These are phyloP conservation scores for Apus apus DNA, from an alignment of 2,113 vertebrate species.

Conservation along the genomic window DNA sequence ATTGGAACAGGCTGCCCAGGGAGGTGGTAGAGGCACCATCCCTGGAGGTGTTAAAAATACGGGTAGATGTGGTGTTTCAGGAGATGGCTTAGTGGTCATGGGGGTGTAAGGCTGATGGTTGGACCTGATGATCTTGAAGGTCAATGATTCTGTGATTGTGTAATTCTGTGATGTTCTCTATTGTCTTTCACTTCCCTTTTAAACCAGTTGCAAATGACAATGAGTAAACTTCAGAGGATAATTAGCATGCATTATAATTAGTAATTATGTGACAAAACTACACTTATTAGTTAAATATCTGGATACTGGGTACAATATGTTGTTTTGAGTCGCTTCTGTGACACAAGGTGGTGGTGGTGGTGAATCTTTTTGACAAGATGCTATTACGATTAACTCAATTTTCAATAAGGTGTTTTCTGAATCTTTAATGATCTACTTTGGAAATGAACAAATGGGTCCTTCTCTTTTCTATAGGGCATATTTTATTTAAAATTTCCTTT, in stretches of 20 bases:
- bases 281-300: background rate
- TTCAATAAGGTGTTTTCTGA: background rate
- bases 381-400: background rate
- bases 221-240: background rate
- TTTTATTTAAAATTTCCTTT: slow-evolving; percentile 47
- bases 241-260: background rate
- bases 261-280: background rate
- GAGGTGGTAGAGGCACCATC: too few relatives aligned
- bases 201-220: background rate
- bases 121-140: too few relatives aligned
- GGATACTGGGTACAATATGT: background rate
- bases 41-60: too few relatives aligned
- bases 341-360: background rate
- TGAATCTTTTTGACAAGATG: background rate
- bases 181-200: background rate
- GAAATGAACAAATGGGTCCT: slow-evolving; percentile 14
- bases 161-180: background rate
- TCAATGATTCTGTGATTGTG: too few relatives aligned
- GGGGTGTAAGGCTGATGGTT: too few relatives aligned
- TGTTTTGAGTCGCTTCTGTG: background rate
- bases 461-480: slow-evolving; percentile 9
- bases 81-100: too few relatives aligned
- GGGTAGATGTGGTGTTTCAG: too few relatives aligned
- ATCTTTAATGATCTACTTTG: background rate
- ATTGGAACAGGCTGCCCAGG: too few relatives aligned